Evolutionary conservation across 2,888 invertebrate genomes (phyloP).

Genomic region (Xestia xanthographa): DNA sequence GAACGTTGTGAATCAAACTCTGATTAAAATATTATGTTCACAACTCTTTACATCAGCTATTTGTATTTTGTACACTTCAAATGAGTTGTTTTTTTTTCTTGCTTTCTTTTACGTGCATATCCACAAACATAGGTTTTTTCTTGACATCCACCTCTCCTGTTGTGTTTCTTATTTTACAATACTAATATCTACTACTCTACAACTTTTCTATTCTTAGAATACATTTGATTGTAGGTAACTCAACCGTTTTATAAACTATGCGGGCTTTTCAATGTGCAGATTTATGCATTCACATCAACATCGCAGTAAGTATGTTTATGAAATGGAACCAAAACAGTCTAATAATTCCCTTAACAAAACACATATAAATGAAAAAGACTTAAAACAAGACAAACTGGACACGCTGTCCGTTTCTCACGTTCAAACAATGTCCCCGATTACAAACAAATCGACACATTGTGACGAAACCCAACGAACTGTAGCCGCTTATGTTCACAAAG

Average conservation of each 20-base stretch:
- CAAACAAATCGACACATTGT: constrained; percentile 64
- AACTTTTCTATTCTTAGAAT: background rate
- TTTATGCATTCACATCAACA: background rate
- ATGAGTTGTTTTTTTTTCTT: background rate
- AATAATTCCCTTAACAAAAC: constrained; percentile 32
- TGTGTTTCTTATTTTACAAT: background rate
- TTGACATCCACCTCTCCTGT: background rate
- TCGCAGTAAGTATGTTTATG: background rate
- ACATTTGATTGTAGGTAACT: background rate
- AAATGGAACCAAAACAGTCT: constrained; percentile 13
- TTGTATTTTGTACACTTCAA: background rate
- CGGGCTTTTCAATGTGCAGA: background rate
- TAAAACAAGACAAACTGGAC: constrained; percentile 69
- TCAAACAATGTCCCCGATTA: constrained; percentile 69
- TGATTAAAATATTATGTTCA: background rate
- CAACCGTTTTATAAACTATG: background rate
- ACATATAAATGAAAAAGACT: constrained; percentile 64
- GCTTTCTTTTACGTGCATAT: background rate
- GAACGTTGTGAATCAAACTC: background rate
- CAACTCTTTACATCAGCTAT: background rate
- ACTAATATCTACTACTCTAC: too few relatives aligned
- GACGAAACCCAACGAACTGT: constrained; percentile 70
- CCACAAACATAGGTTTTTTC: background rate
- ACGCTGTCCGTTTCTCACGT: constrained; percentile 72
- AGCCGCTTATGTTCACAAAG: constrained; percentile 67